Evolutionary conservation across 1,140 invertebrate genomes (phyloP).

Genomic region (Tetragnatha versicolor): DNA sequence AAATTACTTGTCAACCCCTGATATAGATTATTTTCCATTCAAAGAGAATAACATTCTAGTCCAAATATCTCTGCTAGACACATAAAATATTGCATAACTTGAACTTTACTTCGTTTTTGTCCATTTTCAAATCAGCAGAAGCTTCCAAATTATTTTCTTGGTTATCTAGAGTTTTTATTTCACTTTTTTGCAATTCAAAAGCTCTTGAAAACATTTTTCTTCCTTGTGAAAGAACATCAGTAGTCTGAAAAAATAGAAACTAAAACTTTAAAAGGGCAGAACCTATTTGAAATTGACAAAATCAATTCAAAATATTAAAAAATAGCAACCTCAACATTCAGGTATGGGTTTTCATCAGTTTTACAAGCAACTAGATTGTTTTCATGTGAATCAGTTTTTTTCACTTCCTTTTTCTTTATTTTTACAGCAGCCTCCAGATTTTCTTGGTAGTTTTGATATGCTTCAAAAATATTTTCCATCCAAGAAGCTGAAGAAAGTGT

Average conservation of each 20-base stretch:
- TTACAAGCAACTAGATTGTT: background rate
- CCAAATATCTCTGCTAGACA: too few relatives aligned
- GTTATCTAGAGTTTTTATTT: background rate
- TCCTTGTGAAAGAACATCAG: background rate
- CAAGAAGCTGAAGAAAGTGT: background rate
- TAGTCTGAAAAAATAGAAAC: background rate
- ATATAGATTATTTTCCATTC: too few relatives aligned
- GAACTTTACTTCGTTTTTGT: too few relatives aligned
- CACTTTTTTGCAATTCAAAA: background rate
- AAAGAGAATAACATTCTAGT: too few relatives aligned
- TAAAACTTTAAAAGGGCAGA: too few relatives aligned
- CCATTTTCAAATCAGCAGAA: too few relatives aligned
- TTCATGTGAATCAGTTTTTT: too few relatives aligned
- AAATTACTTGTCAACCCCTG: too few relatives aligned
- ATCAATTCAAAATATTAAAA: too few relatives aligned
- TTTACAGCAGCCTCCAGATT: background rate
- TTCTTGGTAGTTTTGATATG: conserved; percentile 1
- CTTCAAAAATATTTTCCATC: conserved; percentile 13
- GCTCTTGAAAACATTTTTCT: background rate
- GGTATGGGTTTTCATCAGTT: background rate
- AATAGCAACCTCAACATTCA: background rate
- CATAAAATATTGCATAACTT: too few relatives aligned
- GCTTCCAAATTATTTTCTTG: too few relatives aligned
- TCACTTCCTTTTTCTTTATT: conserved; percentile 1
- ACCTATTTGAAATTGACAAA: too few relatives aligned